phyloP scores from a whole-genome alignment of 2,113 vertebrate genomes.

The Chionis minor region DNA sequence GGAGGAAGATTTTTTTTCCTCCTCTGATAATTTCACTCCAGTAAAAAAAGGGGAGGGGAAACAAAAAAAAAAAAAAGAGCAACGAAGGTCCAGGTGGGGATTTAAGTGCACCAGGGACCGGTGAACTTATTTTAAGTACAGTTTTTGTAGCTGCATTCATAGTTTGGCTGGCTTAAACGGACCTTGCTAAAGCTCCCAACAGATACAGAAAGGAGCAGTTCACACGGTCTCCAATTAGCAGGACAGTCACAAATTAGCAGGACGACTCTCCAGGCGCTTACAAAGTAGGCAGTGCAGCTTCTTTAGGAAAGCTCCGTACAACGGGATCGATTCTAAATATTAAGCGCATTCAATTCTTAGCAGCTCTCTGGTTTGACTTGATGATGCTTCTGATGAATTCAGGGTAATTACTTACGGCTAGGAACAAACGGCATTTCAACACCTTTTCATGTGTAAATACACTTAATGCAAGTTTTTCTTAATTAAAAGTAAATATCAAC shows the following conservation, averaged over 20 bases:
- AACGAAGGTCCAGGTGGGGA: constrained; percentile 27
- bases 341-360: constrained; percentile 25
- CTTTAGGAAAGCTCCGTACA: constrained; percentile 3
- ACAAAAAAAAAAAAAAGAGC: not conserved
- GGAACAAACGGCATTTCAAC: constrained; percentile 54
- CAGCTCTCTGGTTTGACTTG: constrained; percentile 44
- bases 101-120: constrained; percentile 23
- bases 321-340: constrained; percentile 44
- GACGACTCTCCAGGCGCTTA: constrained; percentile 4
- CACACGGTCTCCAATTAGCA: constrained; percentile 27
- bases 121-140: constrained; percentile 20
- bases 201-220: constrained; percentile 31
- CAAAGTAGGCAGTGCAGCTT: not conserved
- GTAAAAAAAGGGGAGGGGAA: not conserved
- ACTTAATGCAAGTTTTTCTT: constrained; percentile 50
- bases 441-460: constrained; percentile 71
- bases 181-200: constrained; percentile 26
- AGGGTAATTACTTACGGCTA: constrained; percentile 43
- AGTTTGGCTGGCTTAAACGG: constrained; percentile 25
- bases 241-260: constrained; percentile 35
- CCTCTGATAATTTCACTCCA: constrained; percentile 42
- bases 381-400: constrained; percentile 63
- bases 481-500: constrained; percentile 53
- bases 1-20: constrained; percentile 41
- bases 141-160: not conserved